A percentile compares a stretch with the other conserved stretches of the same genome.
Conservation (phyloP, 2,888 invertebrate genomes). For the Noctua janthe region DNA sequence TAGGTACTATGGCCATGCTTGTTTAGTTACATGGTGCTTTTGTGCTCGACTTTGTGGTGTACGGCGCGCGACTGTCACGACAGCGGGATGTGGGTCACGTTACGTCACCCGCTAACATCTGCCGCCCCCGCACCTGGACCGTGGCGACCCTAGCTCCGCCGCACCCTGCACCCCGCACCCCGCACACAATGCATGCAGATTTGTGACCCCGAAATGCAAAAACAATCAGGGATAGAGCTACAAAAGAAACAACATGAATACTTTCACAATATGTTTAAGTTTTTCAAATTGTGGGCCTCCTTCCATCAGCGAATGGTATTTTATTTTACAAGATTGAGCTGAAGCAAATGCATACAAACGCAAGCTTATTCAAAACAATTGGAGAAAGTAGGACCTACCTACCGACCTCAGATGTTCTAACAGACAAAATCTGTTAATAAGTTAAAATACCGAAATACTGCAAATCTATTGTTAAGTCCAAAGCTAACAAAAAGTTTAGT, state of each 20-base stretch:
- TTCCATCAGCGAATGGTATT: background rate
- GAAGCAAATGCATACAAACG: background rate
- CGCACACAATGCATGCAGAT: slow-evolving; percentile 80
- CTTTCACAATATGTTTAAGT: background rate
- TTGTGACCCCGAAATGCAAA: slow-evolving; percentile 70
- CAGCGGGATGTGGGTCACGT: slow-evolving; percentile 79
- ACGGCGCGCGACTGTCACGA: slow-evolving; percentile 35
- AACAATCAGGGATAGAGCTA: slow-evolving; percentile 22
- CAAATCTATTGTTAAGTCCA: slow-evolving; percentile 48
- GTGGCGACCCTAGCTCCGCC: slow-evolving; percentile 45
- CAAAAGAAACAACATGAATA: slow-evolving; percentile 1
- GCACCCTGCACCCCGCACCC: slow-evolving; percentile 34
- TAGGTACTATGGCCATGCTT: background rate
- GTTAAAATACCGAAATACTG: slow-evolving; percentile 45
- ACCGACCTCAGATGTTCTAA: background rate
- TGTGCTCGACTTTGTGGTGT: background rate
- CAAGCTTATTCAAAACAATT: background rate
- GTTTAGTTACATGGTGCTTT: background rate
- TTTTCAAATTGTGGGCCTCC: background rate
- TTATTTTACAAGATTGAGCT: background rate
- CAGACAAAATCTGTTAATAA: slow-evolving; percentile 21
- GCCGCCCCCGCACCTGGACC: slow-evolving; percentile 87
- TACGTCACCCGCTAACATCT: slow-evolving; percentile 77
- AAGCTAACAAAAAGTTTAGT: slow-evolving; percentile 33
- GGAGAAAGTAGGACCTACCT: slow-evolving; percentile 41